A percentile compares a stretch with the other conserved stretches of the same genome.
Evolutionary conservation across 92 coral and sea anemone genomes (phyloP).

Genomic region (Chrysogorgia sp.): DNA sequence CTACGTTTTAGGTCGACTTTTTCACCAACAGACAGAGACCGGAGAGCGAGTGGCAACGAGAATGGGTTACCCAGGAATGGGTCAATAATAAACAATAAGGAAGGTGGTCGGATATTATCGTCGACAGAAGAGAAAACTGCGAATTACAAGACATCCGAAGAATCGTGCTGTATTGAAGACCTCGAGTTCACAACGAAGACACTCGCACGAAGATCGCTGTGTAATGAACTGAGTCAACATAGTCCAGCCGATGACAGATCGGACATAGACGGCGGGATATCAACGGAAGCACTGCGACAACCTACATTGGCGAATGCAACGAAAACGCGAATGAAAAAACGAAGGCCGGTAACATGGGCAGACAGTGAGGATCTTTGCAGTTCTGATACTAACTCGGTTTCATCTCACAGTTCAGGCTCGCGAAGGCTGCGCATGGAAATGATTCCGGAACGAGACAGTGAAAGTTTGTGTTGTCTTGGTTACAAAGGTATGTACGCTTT

Average conservation of each 20-base stretch:
- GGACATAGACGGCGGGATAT: constrained; percentile 90
- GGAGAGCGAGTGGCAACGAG: background rate
- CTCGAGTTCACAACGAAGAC: background rate
- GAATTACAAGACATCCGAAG: background rate
- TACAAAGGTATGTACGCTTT: constrained; percentile 1
- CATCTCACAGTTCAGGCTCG: constrained; percentile 6
- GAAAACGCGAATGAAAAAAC: constrained; percentile 11
- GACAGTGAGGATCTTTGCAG: background rate
- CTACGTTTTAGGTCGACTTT: background rate
- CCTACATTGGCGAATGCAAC: constrained; percentile 49
- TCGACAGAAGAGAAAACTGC: background rate
- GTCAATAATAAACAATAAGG: background rate
- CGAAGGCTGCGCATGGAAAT: background rate
- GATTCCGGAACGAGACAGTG: constrained; percentile 7
- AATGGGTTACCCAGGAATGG: background rate
- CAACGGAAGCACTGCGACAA: constrained; percentile 83
- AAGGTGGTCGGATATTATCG: background rate
- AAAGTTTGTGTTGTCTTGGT: background rate
- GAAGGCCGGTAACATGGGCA: constrained; percentile 28
- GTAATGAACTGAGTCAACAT: background rate
- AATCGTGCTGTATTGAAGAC: background rate
- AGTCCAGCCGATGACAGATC: constrained; percentile 75
- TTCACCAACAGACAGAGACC: background rate
- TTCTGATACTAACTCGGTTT: constrained; percentile 1
- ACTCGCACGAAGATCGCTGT: background rate